Evolutionary conservation across 1,140 invertebrate genomes (phyloP), one percentile per base, ranked within the genome.

Genomic region (Megathymus violae): DNA sequence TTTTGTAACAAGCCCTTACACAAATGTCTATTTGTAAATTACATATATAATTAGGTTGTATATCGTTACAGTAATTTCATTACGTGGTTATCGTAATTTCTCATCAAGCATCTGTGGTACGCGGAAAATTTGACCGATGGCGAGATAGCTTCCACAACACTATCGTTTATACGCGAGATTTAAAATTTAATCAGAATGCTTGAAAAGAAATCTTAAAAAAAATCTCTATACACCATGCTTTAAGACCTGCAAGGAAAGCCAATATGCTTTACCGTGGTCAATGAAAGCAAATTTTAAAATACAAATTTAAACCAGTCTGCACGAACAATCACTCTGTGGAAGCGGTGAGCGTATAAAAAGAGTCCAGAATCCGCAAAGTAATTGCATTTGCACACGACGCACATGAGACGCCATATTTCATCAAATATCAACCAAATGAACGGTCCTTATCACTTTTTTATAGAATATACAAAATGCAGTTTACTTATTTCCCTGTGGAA

Each of bases 381-480:
- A 89, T 89, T 74, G 80, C 70, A 67, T 65, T 80, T 85, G 84
- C 81, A 78, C 58, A 75, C 70, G 82, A 79, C 80, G 81, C 84
- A 83, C 85, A 85, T 82, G 78, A 82, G 83, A 69, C 84, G 84
- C 82, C 82, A 86, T 89, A 82, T 82, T 88, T 89, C 82, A 88
- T 85, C 85, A 80, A 89, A 89, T 89, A 88, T 88, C 86, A 89
- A 91, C 88, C 82, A 88, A 89, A 88, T 87, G 78, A 88, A 88
- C 85, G 88, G 76, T 89, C 86, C 87, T 90, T 89, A 90, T 89
- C 89, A 91, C 88, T 91, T 80, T 91, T 80, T 91, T 82, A 91
- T 91, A 91, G 88, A 92, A 92, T 92, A 92, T 92, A 92, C 91
- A 92, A 92, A 91, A 92, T 91, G 91, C 89, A 91, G 88, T 91